Evolutionary conservation across 2,113 vertebrate genomes (phyloP), one percentile per base, ranked within the genome.

Genomic region (Eurypyga helias): DNA sequence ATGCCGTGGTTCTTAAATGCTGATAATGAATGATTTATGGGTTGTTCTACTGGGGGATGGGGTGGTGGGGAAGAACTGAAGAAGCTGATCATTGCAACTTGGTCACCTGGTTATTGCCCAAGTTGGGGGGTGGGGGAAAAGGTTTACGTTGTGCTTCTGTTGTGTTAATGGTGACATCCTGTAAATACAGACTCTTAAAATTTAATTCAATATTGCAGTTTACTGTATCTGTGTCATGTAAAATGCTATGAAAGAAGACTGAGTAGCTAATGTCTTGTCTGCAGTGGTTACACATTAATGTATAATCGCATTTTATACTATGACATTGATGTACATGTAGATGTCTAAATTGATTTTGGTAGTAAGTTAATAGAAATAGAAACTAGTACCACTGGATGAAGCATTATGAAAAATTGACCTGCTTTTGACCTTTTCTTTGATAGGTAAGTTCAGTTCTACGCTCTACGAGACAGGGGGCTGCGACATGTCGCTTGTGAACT

Each of bases 401-500:
- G 65, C 28, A 9, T 4, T 66, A 52, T 79, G 36, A 66, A 93
- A 75, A 88, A 88, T 92, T 97, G 65, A 87, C 69, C 94, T 95
- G 85, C 62, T 96, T 79, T 90, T 96, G 62, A 69, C 83, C 41
- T 94, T 98, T 92, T 98, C 87, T 98, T 96, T 97, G 79, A 81
- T 88, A 99, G 99, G 99, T 98, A 99, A 99, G 98, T 99, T 99
- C 98, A 99, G 99, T 90, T 99, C 99, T 91, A 98, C 99, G 48
- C 98, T 99, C 79, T 99, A 99, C 90, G 99, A 99, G 98, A 99
- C 98, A 51, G 99, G 98, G 87, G 99, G 99, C 96, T 99, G 99
- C 96, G 99, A 99, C 97, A 99, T 99, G 99, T 99, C 99, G 21
- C 98, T 99, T 98, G 99, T 99, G 97, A 99, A 99, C 97, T 99